phyloP scores from a whole-genome alignment of 2,888 invertebrate species.

The Loripinus fragilis region DNA sequence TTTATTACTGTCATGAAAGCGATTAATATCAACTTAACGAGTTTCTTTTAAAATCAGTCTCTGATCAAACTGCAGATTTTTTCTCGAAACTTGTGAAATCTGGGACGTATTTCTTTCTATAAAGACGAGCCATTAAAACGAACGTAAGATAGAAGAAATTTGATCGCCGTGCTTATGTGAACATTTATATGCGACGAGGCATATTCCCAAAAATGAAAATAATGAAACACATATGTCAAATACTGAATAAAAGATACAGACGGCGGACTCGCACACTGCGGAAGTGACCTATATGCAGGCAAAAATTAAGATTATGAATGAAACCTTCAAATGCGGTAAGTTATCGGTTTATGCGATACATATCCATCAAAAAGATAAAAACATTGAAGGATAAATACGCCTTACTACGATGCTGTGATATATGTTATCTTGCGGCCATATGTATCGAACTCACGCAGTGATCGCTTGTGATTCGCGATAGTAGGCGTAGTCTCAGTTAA shows the following conservation, averaged over 20 bases:
- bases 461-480: background rate
- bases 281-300: slow-evolving; percentile 9
- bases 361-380: slow-evolving; percentile 51
- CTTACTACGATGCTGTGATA: slow-evolving; percentile 44
- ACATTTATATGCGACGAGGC: background rate
- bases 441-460: slow-evolving; percentile 55
- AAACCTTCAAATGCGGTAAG: slow-evolving; percentile 16
- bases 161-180: background rate
- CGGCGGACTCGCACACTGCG: background rate
- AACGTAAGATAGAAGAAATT: no score
- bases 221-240: background rate
- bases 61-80: background rate
- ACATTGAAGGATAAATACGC: slow-evolving; percentile 42
- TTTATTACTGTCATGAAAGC: slow-evolving; percentile 19
- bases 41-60: background rate
- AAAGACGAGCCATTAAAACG: no score
- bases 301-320: slow-evolving; percentile 13
- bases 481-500: background rate
- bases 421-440: slow-evolving; percentile 53
- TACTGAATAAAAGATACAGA: slow-evolving; percentile 3
- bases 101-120: no score
- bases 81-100: background rate
- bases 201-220: background rate
- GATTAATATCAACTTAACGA: slow-evolving; percentile 19
- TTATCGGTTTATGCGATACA: slow-evolving; percentile 17